These are phyloP conservation scores for Vanacampus margaritifer DNA, from an alignment of 2,113 vertebrate species.

Conservation along the genomic window DNA sequence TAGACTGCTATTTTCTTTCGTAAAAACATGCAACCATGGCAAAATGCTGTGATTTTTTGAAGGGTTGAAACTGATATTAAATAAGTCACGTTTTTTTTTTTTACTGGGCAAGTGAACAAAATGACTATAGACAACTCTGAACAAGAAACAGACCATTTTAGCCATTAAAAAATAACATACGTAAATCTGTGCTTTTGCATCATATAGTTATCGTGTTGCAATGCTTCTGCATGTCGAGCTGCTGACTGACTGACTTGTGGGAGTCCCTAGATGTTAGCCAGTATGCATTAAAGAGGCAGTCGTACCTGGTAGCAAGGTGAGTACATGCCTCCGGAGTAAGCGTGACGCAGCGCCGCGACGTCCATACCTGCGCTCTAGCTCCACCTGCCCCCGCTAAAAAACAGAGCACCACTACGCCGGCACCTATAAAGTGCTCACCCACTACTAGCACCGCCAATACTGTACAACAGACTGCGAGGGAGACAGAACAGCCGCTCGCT, in stretches of 20 bases:
- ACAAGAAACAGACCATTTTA: no score
- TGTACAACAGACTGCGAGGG: conserved; percentile 24
- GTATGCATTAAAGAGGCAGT: background rate
- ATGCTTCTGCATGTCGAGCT: background rate
- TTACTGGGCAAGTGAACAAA: no score
- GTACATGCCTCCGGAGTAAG: conserved; percentile 64
- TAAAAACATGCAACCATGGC: no score
- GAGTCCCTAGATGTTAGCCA: background rate
- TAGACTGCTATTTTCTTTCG: no score
- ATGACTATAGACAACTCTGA: no score
- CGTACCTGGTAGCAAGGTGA: conserved; percentile 70
- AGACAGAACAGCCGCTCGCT: conserved; percentile 32
- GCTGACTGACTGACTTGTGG: no score
- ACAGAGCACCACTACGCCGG: conserved; percentile 7
- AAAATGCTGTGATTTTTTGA: no score
- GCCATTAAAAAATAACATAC: no score
- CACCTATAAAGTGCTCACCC: conserved; percentile 58
- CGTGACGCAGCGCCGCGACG: conserved; percentile 62
- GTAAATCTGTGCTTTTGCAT: no score
- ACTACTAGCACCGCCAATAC: conserved; percentile 10
- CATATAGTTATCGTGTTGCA: no score
- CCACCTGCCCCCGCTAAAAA: conserved; percentile 28
- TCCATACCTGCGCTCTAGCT: conserved; percentile 62
- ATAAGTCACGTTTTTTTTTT: no score
- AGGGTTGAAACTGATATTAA: no score